Percentiles rank a stretch among this genome's conserved stretches.
These are phyloP conservation scores for Eristalis arbustorum DNA, from an alignment of 2,888 invertebrate genomes.

Conservation along the genomic window DNA sequence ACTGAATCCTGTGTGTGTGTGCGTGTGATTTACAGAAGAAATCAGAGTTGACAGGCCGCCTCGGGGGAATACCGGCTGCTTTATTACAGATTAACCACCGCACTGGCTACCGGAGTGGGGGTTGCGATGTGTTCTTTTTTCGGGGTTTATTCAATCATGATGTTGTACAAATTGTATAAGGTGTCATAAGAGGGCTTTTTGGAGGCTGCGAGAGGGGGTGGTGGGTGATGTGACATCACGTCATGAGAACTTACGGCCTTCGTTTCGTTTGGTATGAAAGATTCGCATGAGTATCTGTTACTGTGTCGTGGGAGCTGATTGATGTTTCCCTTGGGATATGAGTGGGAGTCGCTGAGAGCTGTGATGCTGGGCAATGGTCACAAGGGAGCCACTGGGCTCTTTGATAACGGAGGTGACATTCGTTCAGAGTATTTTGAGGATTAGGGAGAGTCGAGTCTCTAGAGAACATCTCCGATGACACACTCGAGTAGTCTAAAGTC, in stretches of 20 bases:
- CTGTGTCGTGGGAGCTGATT: neutral
- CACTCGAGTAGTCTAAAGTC: too few species aligned
- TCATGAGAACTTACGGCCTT: neutral
- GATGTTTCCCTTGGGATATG: neutral
- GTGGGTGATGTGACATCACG: neutral
- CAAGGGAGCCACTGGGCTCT: neutral
- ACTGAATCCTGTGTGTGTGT: neutral
- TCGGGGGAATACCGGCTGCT: conserved; percentile 7
- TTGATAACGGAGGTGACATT: too few species aligned
- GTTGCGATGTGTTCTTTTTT: neutral
- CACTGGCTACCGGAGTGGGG: neutral
- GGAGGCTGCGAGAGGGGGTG: neutral
- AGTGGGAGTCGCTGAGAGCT: neutral
- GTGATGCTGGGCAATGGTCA: neutral
- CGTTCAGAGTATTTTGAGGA: too few species aligned
- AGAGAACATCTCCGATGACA: too few species aligned
- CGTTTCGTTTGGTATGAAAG: neutral
- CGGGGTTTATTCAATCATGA: conserved; percentile 2
- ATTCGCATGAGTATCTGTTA: neutral
- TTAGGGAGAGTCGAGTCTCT: too few species aligned
- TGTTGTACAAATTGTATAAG: neutral
- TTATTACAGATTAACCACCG: conserved; percentile 30
- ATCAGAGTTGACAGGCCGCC: conserved; percentile 28
- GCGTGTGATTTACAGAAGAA: neutral
- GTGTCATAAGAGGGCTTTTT: neutral